Percentiles rank a stretch among this genome's conserved stretches.
Conservation (phyloP, 2,888 invertebrate species). For the Paralinhomoeus sp. region DNA sequence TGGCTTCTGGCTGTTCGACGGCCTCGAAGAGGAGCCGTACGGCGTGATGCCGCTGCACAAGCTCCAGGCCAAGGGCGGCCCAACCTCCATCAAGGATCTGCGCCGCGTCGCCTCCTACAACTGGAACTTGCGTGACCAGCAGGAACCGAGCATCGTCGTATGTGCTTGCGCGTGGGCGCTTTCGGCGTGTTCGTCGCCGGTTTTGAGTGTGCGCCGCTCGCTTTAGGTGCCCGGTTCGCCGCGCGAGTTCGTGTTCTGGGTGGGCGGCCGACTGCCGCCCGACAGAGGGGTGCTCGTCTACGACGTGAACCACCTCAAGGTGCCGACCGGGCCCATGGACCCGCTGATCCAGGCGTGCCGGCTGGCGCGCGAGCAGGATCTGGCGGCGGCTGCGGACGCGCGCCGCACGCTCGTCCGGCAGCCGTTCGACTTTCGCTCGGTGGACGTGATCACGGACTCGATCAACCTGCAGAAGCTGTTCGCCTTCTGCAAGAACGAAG, state of each 20-base stretch:
- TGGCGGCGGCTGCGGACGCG: background rate
- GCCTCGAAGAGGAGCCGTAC: constrained; percentile 21
- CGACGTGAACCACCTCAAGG: constrained; percentile 18
- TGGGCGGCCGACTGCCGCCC: constrained; percentile 18
- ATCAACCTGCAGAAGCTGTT: constrained; percentile 24
- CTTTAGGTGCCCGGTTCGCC: constrained; percentile 18
- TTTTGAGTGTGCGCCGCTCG: background rate
- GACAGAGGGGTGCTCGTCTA: constrained; percentile 23
- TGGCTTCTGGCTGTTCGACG: constrained; percentile 25
- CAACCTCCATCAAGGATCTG: constrained; percentile 20
- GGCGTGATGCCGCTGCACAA: constrained; percentile 21
- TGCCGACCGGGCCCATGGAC: constrained; percentile 17
- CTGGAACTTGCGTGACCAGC: constrained; percentile 19
- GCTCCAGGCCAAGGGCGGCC: constrained; percentile 15
- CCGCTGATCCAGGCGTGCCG: constrained; percentile 19
- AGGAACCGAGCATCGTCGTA: constrained; percentile 19
- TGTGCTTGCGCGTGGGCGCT: no score
- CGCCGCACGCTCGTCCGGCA: background rate
- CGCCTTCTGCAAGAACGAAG: constrained; percentile 11
- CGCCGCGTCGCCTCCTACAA: constrained; percentile 22
- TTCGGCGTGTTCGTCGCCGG: background rate
- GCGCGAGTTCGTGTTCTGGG: constrained; percentile 18
- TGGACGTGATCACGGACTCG: constrained; percentile 23
- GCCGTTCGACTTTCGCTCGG: constrained; percentile 17
- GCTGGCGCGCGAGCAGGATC: constrained; percentile 9